These are phyloP conservation scores for Craseonycteris thonglongyai DNA, from an alignment of 2,113 vertebrate species.

Conservation along the genomic window DNA sequence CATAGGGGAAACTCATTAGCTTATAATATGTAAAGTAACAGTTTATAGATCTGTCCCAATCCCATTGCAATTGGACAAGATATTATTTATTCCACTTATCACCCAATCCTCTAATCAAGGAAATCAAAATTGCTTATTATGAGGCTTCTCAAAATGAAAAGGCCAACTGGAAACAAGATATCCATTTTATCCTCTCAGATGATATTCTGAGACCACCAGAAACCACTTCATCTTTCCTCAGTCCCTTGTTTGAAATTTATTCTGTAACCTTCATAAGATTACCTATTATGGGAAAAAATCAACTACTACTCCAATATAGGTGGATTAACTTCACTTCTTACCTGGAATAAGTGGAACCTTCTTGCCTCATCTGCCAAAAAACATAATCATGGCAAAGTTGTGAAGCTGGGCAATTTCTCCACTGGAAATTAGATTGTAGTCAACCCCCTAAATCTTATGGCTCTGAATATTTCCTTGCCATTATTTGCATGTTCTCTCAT, in stretches of 20 bases:
- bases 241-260: neutral
- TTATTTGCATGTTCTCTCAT: neutral
- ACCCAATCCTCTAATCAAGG: neutral
- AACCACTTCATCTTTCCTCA: neutral
- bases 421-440: neutral
- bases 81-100: neutral
- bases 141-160: neutral
- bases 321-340: neutral
- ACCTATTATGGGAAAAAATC: neutral
- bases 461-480: neutral
- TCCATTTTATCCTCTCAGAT: neutral
- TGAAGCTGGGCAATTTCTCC: neutral
- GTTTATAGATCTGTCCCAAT: conserved; percentile 17
- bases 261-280: neutral
- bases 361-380: neutral
- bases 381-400: neutral
- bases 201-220: neutral
- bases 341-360: neutral
- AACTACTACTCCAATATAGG: neutral
- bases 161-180: neutral
- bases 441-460: neutral
- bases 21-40: neutral
- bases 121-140: conserved; percentile 22
- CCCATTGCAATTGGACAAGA: neutral
- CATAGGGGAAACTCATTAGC: neutral